phyloP scores from a whole-genome alignment of 2,797 vertebrate species.

The Muraenolepis orangiensis region DNA sequence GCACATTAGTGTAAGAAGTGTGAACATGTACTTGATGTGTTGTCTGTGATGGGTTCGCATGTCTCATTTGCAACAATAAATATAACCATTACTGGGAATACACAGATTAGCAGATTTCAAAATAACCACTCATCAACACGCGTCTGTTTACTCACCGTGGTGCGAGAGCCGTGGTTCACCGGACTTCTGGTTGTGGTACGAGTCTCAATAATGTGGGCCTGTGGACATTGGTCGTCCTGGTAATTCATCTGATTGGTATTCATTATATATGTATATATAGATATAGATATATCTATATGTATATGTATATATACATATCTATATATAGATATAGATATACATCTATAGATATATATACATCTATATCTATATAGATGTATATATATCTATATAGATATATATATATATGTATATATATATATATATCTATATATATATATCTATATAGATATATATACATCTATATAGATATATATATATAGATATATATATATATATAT shows the following conservation, averaged over 20 bases:
- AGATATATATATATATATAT: no score
- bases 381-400: no score
- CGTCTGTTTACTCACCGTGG: background rate
- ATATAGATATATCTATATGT: no score
- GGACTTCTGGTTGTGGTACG: background rate
- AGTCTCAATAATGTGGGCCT: background rate
- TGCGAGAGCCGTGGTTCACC: background rate
- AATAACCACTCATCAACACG: background rate
- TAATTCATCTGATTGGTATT: background rate
- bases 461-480: no score
- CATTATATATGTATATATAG: no score
- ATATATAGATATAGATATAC: no score
- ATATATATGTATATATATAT: no score
- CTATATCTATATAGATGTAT: no score
- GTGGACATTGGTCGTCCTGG: background rate
- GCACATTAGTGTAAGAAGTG: constrained; percentile 74
- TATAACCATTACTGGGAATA: background rate
- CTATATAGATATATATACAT: no score
- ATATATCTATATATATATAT: background rate
- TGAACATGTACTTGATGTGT: constrained; percentile 18
- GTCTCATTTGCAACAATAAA: constrained; percentile 9
- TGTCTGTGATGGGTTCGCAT: constrained; percentile 15
- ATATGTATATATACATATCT: no score
- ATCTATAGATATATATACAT: background rate
- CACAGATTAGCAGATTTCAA: background rate